These are phyloP conservation scores for Spongilla lacustris DNA, from an alignment of 37 sponge, comb jelly and placozoan species.

Conservation along the genomic window DNA sequence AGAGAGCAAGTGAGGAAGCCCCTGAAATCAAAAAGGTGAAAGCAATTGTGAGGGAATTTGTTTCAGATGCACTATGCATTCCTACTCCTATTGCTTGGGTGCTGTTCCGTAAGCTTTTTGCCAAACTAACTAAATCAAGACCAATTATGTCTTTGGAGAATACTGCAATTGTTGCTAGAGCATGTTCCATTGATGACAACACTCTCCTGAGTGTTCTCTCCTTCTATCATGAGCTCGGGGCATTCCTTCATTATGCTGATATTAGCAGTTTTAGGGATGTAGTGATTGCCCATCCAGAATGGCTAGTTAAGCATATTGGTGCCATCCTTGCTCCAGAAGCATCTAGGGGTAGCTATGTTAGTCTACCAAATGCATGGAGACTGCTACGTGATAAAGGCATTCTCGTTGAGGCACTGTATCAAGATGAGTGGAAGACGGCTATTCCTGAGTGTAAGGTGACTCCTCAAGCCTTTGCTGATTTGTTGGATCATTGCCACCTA, in stretches of 20 bases:
- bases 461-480: neutral
- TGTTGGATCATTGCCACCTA: neutral
- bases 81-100: slow-evolving; percentile 58
- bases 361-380: neutral
- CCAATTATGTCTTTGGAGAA: slow-evolving; percentile 13
- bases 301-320: slow-evolving; percentile 48
- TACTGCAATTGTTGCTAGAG: slow-evolving; percentile 14
- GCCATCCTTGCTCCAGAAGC: slow-evolving; percentile 24
- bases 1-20: neutral
- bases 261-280: slow-evolving; percentile 4
- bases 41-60: neutral
- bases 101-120: slow-evolving; percentile 44
- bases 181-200: slow-evolving; percentile 20
- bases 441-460: neutral
- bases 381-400: neutral
- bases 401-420: neutral
- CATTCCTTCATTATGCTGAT: slow-evolving; percentile 47
- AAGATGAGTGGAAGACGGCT: neutral
- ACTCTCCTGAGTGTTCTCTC: slow-evolving; percentile 42
- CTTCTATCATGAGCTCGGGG: slow-evolving; percentile 67
- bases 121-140: neutral
- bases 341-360: neutral
- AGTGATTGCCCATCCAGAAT: slow-evolving; percentile 55
- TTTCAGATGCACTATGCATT: neutral
- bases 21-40: neutral